A percentile compares a stretch with the other conserved stretches of the same genome.
phyloP scores from a whole-genome alignment of 37 sponge, comb jelly and placozoan genomes.

The Lycopodina hypogea region DNA sequence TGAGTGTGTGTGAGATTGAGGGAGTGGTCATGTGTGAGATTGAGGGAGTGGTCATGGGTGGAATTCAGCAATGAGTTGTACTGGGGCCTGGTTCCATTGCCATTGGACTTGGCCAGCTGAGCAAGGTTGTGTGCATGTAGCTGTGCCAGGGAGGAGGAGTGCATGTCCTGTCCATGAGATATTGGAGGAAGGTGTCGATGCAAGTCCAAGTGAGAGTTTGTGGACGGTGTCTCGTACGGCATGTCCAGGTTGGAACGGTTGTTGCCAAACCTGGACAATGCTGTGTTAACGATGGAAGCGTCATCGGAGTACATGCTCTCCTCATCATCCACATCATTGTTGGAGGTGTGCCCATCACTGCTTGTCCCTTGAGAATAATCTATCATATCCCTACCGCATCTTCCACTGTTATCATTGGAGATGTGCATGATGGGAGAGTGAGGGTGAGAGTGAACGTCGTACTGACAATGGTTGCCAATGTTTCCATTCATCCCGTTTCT shows the following conservation, averaged over 20 bases:
- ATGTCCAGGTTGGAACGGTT: not conserved
- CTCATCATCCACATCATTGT: conserved; percentile 1
- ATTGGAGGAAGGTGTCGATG: conserved; percentile 13
- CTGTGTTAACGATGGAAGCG: not conserved
- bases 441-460: not conserved
- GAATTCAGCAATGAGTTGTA: not conserved
- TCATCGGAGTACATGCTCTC: not conserved
- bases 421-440: conserved; percentile 11
- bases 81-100: not conserved
- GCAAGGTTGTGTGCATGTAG: conserved; percentile 9
- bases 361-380: conserved; percentile 4
- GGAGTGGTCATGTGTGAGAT: not conserved
- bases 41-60: not conserved
- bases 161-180: not conserved
- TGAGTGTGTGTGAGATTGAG: conserved; percentile 7
- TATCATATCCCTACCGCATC: not conserved
- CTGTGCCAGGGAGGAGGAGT: not conserved
- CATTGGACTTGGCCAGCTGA: not conserved
- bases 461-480: not conserved
- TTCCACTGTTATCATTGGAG: not conserved
- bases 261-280: not conserved
- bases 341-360: no score
- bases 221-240: conserved; percentile 10
- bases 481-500: not conserved
- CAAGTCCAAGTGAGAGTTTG: conserved; percentile 3